Conservation (phyloP, 1,140 invertebrate genomes). For the Saccostrea echinata region DNA sequence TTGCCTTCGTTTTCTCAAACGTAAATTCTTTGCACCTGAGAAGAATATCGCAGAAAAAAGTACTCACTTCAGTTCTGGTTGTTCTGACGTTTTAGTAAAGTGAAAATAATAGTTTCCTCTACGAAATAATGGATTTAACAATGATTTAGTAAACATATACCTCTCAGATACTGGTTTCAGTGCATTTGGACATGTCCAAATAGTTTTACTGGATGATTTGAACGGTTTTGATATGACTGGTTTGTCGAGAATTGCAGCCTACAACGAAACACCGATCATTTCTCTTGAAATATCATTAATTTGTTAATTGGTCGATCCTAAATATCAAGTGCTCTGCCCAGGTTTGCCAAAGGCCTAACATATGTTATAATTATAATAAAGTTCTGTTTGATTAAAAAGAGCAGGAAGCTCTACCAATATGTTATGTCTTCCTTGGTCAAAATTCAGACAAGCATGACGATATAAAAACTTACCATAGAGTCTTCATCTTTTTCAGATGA, state of each 20-base stretch:
- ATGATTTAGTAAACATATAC: background rate
- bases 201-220: background rate
- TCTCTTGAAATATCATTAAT: too few species aligned
- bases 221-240: slow-evolving; percentile 25
- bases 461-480: background rate
- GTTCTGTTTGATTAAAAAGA: too few species aligned
- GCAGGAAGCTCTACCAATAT: too few species aligned
- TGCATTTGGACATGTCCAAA: slow-evolving; percentile 4
- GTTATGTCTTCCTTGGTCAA: too few species aligned
- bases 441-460: too few species aligned
- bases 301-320: too few species aligned
- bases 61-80: too few species aligned
- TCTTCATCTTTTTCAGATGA: background rate
- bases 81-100: too few species aligned
- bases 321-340: too few species aligned
- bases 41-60: background rate
- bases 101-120: background rate
- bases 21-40: slow-evolving; percentile 11
- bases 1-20: slow-evolving; percentile 24
- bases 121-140: background rate
- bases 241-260: slow-evolving; percentile 6
- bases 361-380: too few species aligned
- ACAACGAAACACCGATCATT: background rate
- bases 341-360: too few species aligned
- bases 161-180: background rate